Evolutionary conservation across 2,113 vertebrate species (phyloP).

Genomic region (Rhabdornis inornatus): DNA sequence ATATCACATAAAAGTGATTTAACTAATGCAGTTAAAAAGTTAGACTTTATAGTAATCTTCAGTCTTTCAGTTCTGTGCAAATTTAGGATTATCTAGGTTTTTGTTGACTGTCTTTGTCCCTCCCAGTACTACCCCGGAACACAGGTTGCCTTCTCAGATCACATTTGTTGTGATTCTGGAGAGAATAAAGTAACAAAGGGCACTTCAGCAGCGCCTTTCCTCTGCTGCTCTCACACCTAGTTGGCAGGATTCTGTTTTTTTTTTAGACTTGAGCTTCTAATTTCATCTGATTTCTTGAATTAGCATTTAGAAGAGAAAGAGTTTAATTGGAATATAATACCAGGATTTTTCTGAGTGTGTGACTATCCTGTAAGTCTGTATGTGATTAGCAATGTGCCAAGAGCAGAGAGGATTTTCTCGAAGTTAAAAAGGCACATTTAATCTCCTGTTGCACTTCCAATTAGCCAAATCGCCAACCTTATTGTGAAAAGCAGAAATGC

Average conservation of each 20-base stretch:
- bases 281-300: conserved; percentile 11
- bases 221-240: background rate
- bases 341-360: conserved; percentile 4
- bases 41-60: background rate
- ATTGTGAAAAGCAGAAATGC: conserved; percentile 72
- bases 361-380: background rate
- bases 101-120: background rate
- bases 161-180: background rate
- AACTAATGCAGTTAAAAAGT: background rate
- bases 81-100: background rate
- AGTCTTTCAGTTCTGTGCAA: background rate
- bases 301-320: conserved; percentile 29
- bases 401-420: conserved; percentile 58
- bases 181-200: background rate
- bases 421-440: conserved; percentile 73
- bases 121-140: background rate
- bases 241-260: background rate
- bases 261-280: background rate
- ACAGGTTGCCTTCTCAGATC: background rate
- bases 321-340: conserved; percentile 41
- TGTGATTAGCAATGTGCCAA: conserved; percentile 19
- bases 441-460: conserved; percentile 75
- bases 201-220: background rate
- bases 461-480: conserved; percentile 77
- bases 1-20: conserved; percentile 48